A percentile compares a stretch with the other conserved stretches of the same genome.
Evolutionary conservation across 2,797 vertebrate species (phyloP).

Genomic region (Acrocephalus scirpaceus): DNA sequence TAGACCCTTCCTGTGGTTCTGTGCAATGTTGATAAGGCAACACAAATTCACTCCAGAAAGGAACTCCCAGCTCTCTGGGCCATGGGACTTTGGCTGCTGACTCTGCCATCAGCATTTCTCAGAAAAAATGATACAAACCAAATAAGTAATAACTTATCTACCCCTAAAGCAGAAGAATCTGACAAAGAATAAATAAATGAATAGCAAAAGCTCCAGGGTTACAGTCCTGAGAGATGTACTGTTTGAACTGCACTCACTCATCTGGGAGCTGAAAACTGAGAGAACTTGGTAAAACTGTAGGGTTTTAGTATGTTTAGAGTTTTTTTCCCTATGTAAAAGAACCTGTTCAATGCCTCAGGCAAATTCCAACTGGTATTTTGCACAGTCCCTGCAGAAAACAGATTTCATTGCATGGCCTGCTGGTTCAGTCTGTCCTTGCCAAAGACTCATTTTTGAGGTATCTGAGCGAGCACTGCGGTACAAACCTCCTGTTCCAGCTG

Average conservation of each 20-base stretch:
- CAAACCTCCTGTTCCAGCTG: neutral
- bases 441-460: neutral
- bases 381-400: neutral
- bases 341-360: neutral
- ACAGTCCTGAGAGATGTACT: neutral
- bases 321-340: neutral
- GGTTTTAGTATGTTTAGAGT: neutral
- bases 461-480: neutral
- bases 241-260: neutral
- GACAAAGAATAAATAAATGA: constrained; percentile 33
- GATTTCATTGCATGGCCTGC: neutral
- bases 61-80: neutral
- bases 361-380: neutral
- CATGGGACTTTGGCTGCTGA: neutral
- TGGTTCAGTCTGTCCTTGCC: neutral
- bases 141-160: neutral
- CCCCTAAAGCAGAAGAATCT: neutral
- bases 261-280: neutral
- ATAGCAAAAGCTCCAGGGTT: neutral
- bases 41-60: neutral
- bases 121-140: neutral
- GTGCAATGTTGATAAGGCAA: neutral
- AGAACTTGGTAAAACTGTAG: neutral
- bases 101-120: neutral
- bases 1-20: neutral